Base-by-base conservation (phyloP, 1,140 invertebrate species). In the Drosophila kohkoa region DNA sequence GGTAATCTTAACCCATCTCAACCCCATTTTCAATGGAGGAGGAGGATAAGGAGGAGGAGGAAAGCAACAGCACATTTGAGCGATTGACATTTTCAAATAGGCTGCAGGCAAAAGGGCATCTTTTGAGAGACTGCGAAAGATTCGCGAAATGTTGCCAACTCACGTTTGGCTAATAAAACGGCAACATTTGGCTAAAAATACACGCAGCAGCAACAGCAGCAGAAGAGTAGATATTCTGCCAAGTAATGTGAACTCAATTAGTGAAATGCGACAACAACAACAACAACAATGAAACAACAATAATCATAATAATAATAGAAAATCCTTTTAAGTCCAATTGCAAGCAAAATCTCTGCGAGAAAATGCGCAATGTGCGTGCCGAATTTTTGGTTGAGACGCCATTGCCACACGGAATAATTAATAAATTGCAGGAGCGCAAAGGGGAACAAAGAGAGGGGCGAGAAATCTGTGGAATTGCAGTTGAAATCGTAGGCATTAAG, bases 211-310 rank as follows among this genome's bases (percentile, higher is more conserved):
- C 62, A 62, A 54, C 51, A 48, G 49, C 76, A 28, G 58, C 15
- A 43, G 68, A 58, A 52, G 60, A 51, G 54, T 65, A 76, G 5
- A 32, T 88, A 88, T 88, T 88, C 79, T 89, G 83, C 66, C 85
- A 89, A 81, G 83, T 88, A 88, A 88, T 88, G 83, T 83, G 81
- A 83, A 88, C 83, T 89, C 83, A 89, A 88, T 88, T 88, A 88
- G 85, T 58, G 49, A 45, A 63, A 64, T 38, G 65, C 48, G 55
- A 49, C 63, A 41, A 32, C 57, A 73, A 35, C 30, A 48, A n/a
- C 49, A 64, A 35, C 51, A 48, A 51, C 32, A 62, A 38, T 10
- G 35, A 35, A 58, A 80, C 65, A 66, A 71, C 67, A 69, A 66
- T 65, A 68, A 70, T 35, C 63, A 38, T 32, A 74, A 59, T 59